These are phyloP conservation scores for Eonycteris spelaea DNA, from an alignment of 2,113 vertebrate genomes.

Conservation along the genomic window DNA sequence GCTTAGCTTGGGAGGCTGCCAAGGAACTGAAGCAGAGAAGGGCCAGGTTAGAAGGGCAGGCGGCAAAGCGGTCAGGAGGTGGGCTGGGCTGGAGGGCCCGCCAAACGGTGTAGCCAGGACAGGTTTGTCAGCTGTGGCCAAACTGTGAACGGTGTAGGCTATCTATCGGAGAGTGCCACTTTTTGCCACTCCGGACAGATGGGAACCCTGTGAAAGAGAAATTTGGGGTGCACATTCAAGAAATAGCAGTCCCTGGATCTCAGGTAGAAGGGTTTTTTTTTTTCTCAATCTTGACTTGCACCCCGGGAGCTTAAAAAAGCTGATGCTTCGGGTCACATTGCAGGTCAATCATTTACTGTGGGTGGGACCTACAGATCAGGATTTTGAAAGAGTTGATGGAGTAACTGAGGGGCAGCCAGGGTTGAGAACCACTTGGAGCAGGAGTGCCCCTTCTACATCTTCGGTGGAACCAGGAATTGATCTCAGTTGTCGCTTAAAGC, in stretches of 20 bases:
- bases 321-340: background rate
- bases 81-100: background rate
- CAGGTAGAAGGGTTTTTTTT: background rate
- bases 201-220: background rate
- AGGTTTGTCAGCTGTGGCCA: background rate
- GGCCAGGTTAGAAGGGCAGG: slow-evolving; percentile 31
- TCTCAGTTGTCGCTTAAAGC: background rate
- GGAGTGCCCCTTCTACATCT: background rate
- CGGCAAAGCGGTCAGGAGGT: background rate
- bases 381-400: background rate
- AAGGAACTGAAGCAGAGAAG: slow-evolving; percentile 22
- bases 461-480: background rate
- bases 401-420: background rate
- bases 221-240: background rate
- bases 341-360: background rate
- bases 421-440: background rate
- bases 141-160: background rate
- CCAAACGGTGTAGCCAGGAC: background rate
- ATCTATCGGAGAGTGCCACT: background rate
- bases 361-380: background rate
- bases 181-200: background rate
- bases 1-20: slow-evolving; percentile 16
- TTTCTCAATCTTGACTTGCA: background rate
- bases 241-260: background rate
- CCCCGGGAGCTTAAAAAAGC: background rate